These are phyloP conservation scores for Troides helena DNA, from an alignment of 2,888 invertebrate species.

Conservation along the genomic window DNA sequence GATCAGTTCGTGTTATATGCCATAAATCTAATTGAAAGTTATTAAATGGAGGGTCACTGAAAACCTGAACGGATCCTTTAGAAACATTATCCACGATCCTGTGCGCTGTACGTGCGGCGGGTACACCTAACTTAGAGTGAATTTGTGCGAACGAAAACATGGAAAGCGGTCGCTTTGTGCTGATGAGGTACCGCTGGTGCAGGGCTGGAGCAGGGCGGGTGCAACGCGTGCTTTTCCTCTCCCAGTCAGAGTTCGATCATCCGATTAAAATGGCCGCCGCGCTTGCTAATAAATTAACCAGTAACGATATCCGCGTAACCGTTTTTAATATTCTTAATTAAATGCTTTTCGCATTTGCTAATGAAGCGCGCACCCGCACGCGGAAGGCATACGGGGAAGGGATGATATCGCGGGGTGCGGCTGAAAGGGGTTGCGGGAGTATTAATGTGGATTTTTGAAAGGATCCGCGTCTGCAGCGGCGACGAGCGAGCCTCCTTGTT, in stretches of 20 bases:
- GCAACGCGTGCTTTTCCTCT: too few relatives aligned
- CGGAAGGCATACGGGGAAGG: neutral
- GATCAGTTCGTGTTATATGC: too few relatives aligned
- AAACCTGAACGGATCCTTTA: too few relatives aligned
- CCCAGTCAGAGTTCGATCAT: constrained; percentile 3
- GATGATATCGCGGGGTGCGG: neutral
- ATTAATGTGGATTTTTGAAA: neutral
- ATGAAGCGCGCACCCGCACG: constrained; percentile 6
- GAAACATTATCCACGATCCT: too few relatives aligned
- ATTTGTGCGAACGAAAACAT: too few relatives aligned
- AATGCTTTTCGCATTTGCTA: constrained; percentile 27
- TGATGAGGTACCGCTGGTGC: too few relatives aligned
- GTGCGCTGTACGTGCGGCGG: too few relatives aligned
- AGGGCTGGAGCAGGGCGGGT: too few relatives aligned
- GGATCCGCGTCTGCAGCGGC: neutral
- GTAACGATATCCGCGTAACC: constrained; percentile 17
- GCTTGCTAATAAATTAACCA: constrained; percentile 24
- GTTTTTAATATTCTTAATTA: constrained; percentile 28
- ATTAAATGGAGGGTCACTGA: too few relatives aligned
- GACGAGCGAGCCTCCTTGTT: neutral
- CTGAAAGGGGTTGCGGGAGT: neutral
- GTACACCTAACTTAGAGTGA: too few relatives aligned
- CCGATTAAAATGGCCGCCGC: constrained; percentile 4
- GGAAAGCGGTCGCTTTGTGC: too few relatives aligned
- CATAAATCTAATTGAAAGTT: too few relatives aligned